Percentiles rank a stretch among this genome's conserved stretches.
These are phyloP conservation scores for Pristionchus mayeri DNA, from an alignment of 2,888 invertebrate genomes.

Conservation along the genomic window DNA sequence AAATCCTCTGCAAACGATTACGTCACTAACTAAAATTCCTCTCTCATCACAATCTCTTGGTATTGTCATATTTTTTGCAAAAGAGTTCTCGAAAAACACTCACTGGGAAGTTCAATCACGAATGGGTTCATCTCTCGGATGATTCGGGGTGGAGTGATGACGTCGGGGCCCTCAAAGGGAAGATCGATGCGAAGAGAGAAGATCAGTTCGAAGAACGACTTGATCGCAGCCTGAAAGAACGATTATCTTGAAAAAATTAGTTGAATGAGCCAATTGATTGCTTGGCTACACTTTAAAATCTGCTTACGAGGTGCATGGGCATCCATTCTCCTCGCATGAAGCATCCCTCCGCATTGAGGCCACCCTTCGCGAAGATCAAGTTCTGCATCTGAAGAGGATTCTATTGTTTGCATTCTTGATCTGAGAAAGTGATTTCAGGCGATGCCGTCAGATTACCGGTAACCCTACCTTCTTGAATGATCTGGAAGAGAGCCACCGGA, in stretches of 20 bases:
- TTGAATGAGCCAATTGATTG: not conserved
- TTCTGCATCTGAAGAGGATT: not conserved
- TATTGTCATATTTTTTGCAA: not conserved
- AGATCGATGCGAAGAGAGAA: slow-evolving; percentile 42
- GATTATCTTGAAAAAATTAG: too few species aligned
- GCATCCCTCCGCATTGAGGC: slow-evolving; percentile 2
- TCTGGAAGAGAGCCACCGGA: not conserved
- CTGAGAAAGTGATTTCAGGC: not conserved
- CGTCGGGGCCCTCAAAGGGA: not conserved
- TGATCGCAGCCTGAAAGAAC: slow-evolving; percentile 24
- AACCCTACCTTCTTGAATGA: slow-evolving; percentile 37
- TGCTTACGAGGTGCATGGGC: not conserved
- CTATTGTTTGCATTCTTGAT: not conserved
- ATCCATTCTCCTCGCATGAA: slow-evolving; percentile 49
- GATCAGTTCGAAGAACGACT: slow-evolving; percentile 46
- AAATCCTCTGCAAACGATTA: not conserved
- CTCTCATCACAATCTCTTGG: not conserved
- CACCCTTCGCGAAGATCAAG: slow-evolving; percentile 5
- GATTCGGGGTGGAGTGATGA: not conserved
- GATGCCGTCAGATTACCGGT: not conserved
- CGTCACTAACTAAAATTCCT: not conserved
- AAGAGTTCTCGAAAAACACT: not conserved
- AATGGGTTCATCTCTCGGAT: slow-evolving; percentile 45
- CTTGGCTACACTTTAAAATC: not conserved
- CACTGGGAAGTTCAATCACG: slow-evolving; percentile 41